Base-by-base conservation (phyloP, 1,140 invertebrate genomes). In the Battus philenor region DNA sequence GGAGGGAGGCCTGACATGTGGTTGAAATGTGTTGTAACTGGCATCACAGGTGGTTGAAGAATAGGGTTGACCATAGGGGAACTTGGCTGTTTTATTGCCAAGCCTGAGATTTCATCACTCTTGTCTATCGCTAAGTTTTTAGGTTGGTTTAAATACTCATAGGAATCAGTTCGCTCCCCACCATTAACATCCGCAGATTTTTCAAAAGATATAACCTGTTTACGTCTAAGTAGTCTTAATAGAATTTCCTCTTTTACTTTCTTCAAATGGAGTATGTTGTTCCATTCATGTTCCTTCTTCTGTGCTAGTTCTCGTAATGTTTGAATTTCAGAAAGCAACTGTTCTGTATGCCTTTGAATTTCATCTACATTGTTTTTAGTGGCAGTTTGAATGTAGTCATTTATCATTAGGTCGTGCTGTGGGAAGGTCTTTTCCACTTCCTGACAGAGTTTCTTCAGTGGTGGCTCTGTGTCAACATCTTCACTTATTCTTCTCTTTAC, bases 251-350 rank as follows among this genome's bases (percentile, higher is more conserved):
- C 93, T 80, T 95, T 95, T 0, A 94, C 85, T 67, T 94, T 95
- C 62, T 92, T 92, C 52, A 94, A 81, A 62, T 92, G 89, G 4
- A 95, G 64, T 16, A 95, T 91, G 31, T 92, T 90, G 61, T 95
- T 94, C 93, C 93, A 95, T 76, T 95, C 93, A 50, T 91, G 88
- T 86, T 95, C 94, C 71, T 94, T 95, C 59, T 91, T 89, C 55
- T 90, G 88, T 1, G 92, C 89, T 7, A 94, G 62, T 51, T 92
- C 90, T 31, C 90, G 87, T 31, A 95, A 73, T 0, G 90, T 90
- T 64, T 90, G 82, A 49, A 92, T 90, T 65, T 92, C 91, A 11
- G 81, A 67, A 4, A 89, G 70, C 5, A 91, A 64, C 50, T 88
- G 88, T 50, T 90, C 89, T 0, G 88, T 87, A 39, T 89, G 86